Evolutionary conservation across 1,140 invertebrate species (phyloP).

Genomic region (Drosophila melanogaster): Release_6_plus_ISO1_MT NT_033779.5:20493501-20494000

Average conservation of each 20-base stretch:
- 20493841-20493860: no score
- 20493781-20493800: constrained; percentile 4
- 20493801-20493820: neutral
- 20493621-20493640: constrained; percentile 10
- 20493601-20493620: constrained; percentile 61
- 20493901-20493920: no score
- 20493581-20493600: constrained; percentile 74
- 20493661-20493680: constrained; percentile 37
- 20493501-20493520: constrained; percentile 20
- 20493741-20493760: constrained; percentile 29
- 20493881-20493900: neutral
- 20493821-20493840: neutral
- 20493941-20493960: no score
- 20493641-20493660: neutral
- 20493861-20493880: no score
- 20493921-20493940: neutral
- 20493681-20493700: constrained; percentile 44
- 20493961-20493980: neutral
- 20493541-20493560: constrained; percentile 82
- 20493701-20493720: constrained; percentile 64
- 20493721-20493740: constrained; percentile 70
- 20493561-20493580: constrained; percentile 79
- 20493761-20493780: constrained; percentile 7
- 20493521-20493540: constrained; percentile 71
- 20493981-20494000: constrained; percentile 24